Evolutionary conservation across 2,888 invertebrate genomes (phyloP), one percentile per base, ranked within the genome.

Genomic region (Eledona agricola): DNA sequence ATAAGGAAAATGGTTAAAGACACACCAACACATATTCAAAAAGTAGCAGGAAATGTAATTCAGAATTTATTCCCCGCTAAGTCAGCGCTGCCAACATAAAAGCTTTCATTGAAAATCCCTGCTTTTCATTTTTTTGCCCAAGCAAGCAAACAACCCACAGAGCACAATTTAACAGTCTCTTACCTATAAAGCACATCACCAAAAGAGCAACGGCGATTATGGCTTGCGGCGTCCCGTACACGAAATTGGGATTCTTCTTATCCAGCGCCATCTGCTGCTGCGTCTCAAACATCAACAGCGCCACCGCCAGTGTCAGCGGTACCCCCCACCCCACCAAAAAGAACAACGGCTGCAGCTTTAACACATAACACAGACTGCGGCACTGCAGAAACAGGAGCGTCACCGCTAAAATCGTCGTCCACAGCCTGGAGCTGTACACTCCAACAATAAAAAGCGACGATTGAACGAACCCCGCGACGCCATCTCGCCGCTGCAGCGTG

Each of bases 361-460:
- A 77, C 47, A 93, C 88, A 73, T 89, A 92, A 66, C 92, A 89
- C 1, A 93, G 80, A 55, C 93, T 93, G 47, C 90, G 85, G 54
- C 89, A 89, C 75, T 93, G 85, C 43, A 95, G 77, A 73, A 95
- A 87, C 16, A 95, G 81, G 19, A 96, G 73, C 3, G 88, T 86
- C 19, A 92, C 81, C 1, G 95, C 90, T 49, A 95, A 79, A 67
- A 91, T 85, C 4, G 89, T 88, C 0, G 93, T 92, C 91, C 93
- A 94, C 40, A 93, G 78, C 52, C 94, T 80, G 34, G 91, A 86
- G 51, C 92, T 89, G 68, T 90, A 90, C 52, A 90, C 88, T 51
- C 89, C 87, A 58, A 86, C 83, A 19, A 89, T 86, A 59, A 90
- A 87, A 7, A 93, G 72, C 2, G 86, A 79, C 71, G 93, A 91